Evolutionary conservation across 2,888 invertebrate genomes (phyloP).

Genomic region (Callyntrura sp.): DNA sequence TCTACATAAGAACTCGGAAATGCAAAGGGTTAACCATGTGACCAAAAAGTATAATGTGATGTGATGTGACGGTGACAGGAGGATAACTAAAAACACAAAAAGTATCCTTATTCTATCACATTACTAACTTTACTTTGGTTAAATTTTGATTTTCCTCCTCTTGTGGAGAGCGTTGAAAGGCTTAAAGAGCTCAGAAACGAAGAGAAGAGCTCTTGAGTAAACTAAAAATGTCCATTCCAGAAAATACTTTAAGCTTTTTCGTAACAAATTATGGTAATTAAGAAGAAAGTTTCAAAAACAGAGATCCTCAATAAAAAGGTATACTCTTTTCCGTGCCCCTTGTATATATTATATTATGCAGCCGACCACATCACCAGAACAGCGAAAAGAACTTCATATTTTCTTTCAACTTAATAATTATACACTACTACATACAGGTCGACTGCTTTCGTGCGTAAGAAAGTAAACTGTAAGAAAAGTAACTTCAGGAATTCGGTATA

Average conservation of each 20-base stretch:
- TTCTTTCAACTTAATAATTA: background rate
- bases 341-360: background rate
- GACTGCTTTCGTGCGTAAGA: too few species aligned
- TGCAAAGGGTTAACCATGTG: constrained; percentile 51
- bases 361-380: constrained; percentile 12
- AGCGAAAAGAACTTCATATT: background rate
- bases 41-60: constrained; percentile 44
- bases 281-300: constrained; percentile 84
- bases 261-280: constrained; percentile 84
- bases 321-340: background rate
- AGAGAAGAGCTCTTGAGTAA: constrained; percentile 56
- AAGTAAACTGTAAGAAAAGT: too few species aligned
- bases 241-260: constrained; percentile 83
- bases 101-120: background rate
- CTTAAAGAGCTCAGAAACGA: constrained; percentile 4
- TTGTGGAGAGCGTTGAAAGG: constrained; percentile 22
- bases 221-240: constrained; percentile 80
- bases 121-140: constrained; percentile 2
- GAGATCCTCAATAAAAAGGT: constrained; percentile 73
- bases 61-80: constrained; percentile 55
- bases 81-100: constrained; percentile 43
- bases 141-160: constrained; percentile 32
- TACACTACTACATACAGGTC: background rate
- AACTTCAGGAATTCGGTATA: too few species aligned
- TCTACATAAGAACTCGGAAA: constrained; percentile 41